These are phyloP conservation scores for Mirounga angustirostris DNA, from an alignment of 2,113 vertebrate species.

Conservation along the genomic window DNA sequence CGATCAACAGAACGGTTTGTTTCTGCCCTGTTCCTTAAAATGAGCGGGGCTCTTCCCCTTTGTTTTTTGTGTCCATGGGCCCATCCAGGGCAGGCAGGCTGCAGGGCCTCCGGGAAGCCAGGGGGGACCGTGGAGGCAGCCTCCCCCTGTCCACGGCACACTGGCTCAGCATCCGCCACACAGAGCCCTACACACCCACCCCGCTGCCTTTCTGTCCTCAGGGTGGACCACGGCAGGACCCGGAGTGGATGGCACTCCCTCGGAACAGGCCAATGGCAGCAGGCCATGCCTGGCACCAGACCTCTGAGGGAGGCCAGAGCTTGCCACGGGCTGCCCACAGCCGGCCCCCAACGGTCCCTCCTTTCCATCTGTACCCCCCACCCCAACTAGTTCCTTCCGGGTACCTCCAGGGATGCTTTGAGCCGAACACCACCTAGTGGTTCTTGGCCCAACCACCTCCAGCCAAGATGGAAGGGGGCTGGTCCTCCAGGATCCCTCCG, in stretches of 20 bases:
- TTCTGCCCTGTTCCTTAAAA: not conserved
- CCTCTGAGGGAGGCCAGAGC: not conserved
- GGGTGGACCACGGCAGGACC: rapidly evolving
- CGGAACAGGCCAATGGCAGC: not conserved
- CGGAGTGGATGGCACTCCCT: not conserved
- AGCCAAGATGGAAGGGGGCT: not conserved
- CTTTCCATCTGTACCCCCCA: not conserved
- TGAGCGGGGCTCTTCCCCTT: not conserved
- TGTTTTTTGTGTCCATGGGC: not conserved
- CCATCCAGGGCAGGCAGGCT: not conserved
- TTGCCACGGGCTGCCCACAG: not conserved
- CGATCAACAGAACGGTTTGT: rapidly evolving
- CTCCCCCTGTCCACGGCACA: not conserved
- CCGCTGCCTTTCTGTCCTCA: not conserved
- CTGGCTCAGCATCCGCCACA: not conserved
- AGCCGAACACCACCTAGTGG: not conserved
- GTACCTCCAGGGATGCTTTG: not conserved
- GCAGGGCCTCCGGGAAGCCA: not conserved
- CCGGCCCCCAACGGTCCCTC: not conserved
- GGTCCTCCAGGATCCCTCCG: not conserved
- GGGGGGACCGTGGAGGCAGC: not conserved
- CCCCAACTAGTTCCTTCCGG: not conserved
- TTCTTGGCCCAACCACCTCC: not conserved
- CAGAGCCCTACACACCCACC: not conserved
- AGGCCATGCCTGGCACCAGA: not conserved